Base-by-base conservation (phyloP, 37 sponge, comb jelly and placozoan species). In the Halichondria panicea region DNA sequence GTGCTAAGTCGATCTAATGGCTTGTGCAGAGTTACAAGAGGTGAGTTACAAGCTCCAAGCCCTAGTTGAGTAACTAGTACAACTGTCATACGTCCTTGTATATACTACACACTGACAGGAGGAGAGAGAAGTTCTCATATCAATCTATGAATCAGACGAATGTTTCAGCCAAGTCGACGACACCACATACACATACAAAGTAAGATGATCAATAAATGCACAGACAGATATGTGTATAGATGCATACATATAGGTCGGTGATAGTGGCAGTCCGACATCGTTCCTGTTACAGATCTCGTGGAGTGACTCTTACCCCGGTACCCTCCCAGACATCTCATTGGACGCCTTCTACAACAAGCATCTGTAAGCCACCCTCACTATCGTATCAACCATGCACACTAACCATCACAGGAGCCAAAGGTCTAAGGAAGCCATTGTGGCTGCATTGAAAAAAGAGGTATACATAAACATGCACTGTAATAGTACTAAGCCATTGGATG, bases 81-180 rank as follows among this genome's bases (percentile, higher is more conserved):
- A n/a, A n/a, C n/a, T n/a, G n/a, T n/a, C n/a, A n/a, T n/a, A n/a
- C n/a, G n/a, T n/a, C n/a, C 1, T 27, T 28, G 22, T 22, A 33
- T 32, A 1, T 4, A n/a, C 37, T 38, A 7, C 31, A 4, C 40
- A n/a, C 41, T 24, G 50, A 0, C 57, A 93, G 94, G 96, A 95
- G 68, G 96, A 95, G 71, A 65, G 78, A 24, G 96, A 95, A 70
- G 93, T 89, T 0, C 53, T 95, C 40, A 33, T 46, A 32, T 92
- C 93, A 13, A 95, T 95, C 11, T 95, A 95, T 73, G 89, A 86
- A 42, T 83, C 67, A 18, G 96, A 95, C 34, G 90, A 88, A 12
- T 63, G 63, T 18, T 95, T 92, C 65, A 95, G 57, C 50, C 62
- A 80, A 43, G 25, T 76, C 2, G 45, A 39, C 12, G 31, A 75